Evolutionary conservation across 2,797 vertebrate genomes (phyloP), one percentile per base, ranked within the genome.

Genomic region (Bradypus variegatus): DNA sequence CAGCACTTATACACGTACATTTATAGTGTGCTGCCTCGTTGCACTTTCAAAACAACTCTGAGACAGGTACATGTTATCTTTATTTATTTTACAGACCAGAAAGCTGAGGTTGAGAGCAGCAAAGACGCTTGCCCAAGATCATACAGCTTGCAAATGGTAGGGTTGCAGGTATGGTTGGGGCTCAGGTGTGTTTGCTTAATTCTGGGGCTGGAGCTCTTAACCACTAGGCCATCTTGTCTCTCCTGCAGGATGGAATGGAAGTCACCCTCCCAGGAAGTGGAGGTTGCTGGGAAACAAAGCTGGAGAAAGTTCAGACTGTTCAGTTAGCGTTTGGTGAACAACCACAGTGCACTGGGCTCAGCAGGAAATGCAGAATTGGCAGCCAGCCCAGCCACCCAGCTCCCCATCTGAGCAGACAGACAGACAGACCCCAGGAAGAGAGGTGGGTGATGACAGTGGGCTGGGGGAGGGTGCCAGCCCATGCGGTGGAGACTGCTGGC

Each of bases 401-500:
- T 95, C 88, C 69, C 92, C 94, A 92, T 96, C 94, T 93, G 91
- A 96, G 88, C 91, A 95, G 94, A 96, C 91, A 95, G 95, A 96
- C 96, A 91, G 86, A 95, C 92, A 16, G 86, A 95, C 95, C 94
- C 88, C 69, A 87, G 94, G 83, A 92, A 94, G 91, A 88, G 53
- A 33, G 69, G 45, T 14, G 25, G 86, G 18, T 48, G 85, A 92
- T 82, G 93, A 95, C 87, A 95, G 89, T 0, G 9, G 87, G 79
- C 38, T 80, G 21, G 81, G 45, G 50, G 55, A 8, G 12, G 36
- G 5, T 55, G 75, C 76, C 95, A 94, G 76, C 33, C 75, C 88
- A 69, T 60, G 93, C 0, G 27, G 90, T 87, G 41, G 67, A 31
- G 72, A 67, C 15, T 36, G 85, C 78, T 93, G 82, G 85, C 6